Evolutionary conservation across 2,113 vertebrate genomes (phyloP).

Genomic region (Probosciger aterrimus): DNA sequence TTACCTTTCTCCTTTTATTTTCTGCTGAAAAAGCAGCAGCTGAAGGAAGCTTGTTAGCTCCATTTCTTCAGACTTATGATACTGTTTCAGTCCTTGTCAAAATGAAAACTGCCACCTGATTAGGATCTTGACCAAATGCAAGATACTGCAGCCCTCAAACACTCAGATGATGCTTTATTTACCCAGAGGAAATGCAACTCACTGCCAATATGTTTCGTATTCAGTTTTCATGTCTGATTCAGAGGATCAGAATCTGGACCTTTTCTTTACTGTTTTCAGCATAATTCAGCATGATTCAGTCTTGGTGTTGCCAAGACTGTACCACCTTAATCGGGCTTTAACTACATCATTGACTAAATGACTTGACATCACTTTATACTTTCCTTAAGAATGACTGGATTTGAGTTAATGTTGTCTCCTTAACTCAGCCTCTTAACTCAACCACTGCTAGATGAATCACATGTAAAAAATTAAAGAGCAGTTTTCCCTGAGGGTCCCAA

Average conservation of each 20-base stretch:
- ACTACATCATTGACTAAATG: neutral
- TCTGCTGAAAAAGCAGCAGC: neutral
- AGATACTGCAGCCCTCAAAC: neutral
- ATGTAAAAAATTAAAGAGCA: fast-evolving
- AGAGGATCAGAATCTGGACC: neutral
- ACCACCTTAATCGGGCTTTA: neutral
- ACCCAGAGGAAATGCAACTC: neutral
- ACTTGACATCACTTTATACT: neutral
- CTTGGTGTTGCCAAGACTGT: neutral
- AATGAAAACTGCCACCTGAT: neutral
- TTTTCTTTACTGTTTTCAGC: neutral
- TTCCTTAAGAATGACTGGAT: neutral
- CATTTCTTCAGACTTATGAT: neutral
- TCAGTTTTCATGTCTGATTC: neutral
- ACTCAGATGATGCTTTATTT: neutral
- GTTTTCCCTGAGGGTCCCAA: neutral
- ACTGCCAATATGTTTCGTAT: neutral
- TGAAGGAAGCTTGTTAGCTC: neutral
- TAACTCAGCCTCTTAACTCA: neutral
- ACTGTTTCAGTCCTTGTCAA: neutral
- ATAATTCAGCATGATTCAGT: neutral
- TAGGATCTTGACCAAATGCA: neutral
- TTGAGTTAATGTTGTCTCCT: neutral
- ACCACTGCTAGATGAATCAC: neutral
- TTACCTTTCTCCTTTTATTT: neutral